Conservation (phyloP, 2,888 invertebrate genomes). For the Dioctria linearis region DNA sequence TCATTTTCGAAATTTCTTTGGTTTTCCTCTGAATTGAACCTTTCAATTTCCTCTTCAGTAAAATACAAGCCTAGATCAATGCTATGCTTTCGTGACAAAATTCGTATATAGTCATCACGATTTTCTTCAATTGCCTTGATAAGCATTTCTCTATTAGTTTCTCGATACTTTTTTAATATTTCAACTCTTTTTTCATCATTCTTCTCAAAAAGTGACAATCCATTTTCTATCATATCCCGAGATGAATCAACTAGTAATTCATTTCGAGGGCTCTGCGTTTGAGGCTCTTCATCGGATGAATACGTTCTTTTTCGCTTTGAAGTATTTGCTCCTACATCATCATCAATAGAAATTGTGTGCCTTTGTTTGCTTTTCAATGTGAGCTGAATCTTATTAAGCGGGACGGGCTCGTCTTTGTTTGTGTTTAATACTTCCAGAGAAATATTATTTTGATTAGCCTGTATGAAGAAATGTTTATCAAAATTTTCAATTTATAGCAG, state of each 20-base stretch:
- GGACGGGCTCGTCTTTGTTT: constrained; percentile 62
- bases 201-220: background rate
- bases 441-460: constrained; percentile 66
- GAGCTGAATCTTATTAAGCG: constrained; percentile 62
- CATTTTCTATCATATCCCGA: background rate
- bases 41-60: constrained; percentile 20
- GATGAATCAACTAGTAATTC: background rate
- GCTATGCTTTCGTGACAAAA: constrained; percentile 39
- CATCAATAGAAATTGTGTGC: constrained; percentile 65
- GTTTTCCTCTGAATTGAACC: background rate
- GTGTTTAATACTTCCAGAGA: constrained; percentile 59
- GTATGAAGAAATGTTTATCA: constrained; percentile 50
- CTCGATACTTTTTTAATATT: constrained; percentile 8
- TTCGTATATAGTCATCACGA: constrained; percentile 45
- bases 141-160: constrained; percentile 22
- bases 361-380: constrained; percentile 63
- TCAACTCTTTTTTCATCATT: background rate
- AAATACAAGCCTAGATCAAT: constrained; percentile 27
- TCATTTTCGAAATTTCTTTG: constrained; percentile 8
- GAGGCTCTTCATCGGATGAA: background rate
- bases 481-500: background rate
- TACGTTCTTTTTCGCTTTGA: background rate
- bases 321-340: constrained; percentile 64
- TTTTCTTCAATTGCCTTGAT: constrained; percentile 26
- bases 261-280: background rate